Percentiles rank a stretch among this genome's conserved stretches.
phyloP scores from a whole-genome alignment of 2,888 invertebrate species.

The Tachina lurida region DNA sequence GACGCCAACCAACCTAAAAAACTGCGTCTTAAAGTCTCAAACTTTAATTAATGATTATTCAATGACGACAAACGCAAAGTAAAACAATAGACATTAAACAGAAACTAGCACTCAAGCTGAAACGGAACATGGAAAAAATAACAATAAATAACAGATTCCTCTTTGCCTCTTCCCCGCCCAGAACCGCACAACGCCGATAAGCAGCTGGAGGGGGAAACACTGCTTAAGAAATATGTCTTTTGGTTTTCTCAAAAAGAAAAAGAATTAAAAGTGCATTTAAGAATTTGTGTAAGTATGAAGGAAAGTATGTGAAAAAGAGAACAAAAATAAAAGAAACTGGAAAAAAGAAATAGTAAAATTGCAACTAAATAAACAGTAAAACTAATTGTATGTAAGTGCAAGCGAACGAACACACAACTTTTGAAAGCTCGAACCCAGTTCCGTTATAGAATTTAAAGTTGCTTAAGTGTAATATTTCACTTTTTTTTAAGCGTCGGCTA shows the following conservation, averaged over 20 bases:
- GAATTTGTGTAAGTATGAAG: slow-evolving; percentile 14
- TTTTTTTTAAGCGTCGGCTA: neutral
- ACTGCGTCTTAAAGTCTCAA: slow-evolving; percentile 53
- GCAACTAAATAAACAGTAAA: neutral
- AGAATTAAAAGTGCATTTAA: slow-evolving; percentile 9
- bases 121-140: slow-evolving; percentile 15
- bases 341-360: slow-evolving; percentile 23
- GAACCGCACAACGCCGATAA: neutral
- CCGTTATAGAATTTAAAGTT: slow-evolving; percentile 1
- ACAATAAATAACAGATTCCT: neutral
- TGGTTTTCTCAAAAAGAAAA: slow-evolving; percentile 2
- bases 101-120: neutral
- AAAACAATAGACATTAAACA: slow-evolving; percentile 17
- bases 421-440: slow-evolving; percentile 21
- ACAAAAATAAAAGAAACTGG: neutral
- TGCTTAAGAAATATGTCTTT: slow-evolving; percentile 11
- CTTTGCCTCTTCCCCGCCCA: neutral
- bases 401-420: neutral
- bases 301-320: slow-evolving; percentile 19
- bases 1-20: slow-evolving; percentile 26
- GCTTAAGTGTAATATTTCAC: neutral
- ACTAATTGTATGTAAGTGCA: slow-evolving; percentile 1
- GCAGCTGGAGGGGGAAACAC: neutral
- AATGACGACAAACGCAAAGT: slow-evolving; percentile 22
- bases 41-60: slow-evolving; percentile 16